Evolutionary conservation across 2,113 vertebrate species (phyloP).

Genomic region (Elephas maximus): DNA sequence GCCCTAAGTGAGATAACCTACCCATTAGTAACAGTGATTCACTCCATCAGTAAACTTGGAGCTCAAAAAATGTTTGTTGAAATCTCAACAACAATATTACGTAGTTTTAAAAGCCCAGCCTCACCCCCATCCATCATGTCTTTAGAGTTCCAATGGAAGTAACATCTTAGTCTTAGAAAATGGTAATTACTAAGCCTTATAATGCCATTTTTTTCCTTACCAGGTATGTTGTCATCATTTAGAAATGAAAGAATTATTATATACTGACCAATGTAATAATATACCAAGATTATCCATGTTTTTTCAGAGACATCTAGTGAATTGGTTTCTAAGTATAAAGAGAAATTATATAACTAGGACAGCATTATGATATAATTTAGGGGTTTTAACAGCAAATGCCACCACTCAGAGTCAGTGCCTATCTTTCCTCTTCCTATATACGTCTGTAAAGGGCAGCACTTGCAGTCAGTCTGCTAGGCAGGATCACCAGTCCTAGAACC

Average conservation of each 20-base stretch:
- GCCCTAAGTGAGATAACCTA: constrained; percentile 7
- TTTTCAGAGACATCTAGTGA: constrained; percentile 18
- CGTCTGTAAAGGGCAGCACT: background rate
- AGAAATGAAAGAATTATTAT: constrained; percentile 4
- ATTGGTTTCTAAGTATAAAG: constrained; percentile 36
- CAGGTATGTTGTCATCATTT: constrained; percentile 23
- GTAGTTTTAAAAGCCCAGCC: background rate
- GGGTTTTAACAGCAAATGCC: constrained; percentile 17
- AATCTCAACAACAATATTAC: background rate
- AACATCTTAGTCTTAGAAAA: constrained; percentile 35
- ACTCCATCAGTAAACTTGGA: background rate
- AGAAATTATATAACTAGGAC: background rate
- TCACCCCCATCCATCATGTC: background rate
- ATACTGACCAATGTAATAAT: constrained; percentile 10
- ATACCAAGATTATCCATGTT: background rate
- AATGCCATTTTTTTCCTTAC: background rate
- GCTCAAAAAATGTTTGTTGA: constrained; percentile 9
- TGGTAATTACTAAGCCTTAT: background rate
- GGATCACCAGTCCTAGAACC: background rate
- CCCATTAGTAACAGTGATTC: background rate
- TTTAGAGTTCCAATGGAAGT: background rate
- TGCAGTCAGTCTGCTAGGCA: background rate
- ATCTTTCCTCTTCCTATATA: background rate
- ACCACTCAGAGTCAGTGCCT: background rate
- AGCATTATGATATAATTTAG: background rate